A percentile compares a stretch with the other conserved stretches of the same genome.
Evolutionary conservation across 2,888 invertebrate species (phyloP).

Genomic region (Drosophila pseudotalamancana): DNA sequence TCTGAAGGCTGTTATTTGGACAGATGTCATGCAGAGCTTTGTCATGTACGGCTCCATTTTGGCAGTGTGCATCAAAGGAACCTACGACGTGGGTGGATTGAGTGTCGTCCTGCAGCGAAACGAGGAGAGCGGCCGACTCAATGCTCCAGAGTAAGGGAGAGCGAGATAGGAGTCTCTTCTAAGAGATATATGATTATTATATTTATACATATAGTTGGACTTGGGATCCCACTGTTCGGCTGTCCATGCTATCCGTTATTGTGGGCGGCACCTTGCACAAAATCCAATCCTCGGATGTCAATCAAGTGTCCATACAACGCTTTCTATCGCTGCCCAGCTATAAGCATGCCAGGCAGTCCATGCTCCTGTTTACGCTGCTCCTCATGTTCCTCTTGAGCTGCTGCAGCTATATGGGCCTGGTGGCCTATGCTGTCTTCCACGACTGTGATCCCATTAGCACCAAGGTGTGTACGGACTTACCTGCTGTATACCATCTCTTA

Average conservation of each 20-base stretch:
- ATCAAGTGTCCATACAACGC: slow-evolving; percentile 94
- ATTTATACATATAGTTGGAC: slow-evolving; percentile 89
- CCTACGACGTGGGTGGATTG: slow-evolving; percentile 89
- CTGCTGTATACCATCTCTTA: not conserved
- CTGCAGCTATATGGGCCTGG: slow-evolving; percentile 89
- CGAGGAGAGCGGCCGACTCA: slow-evolving; percentile 88
- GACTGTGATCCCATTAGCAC: slow-evolving; percentile 92
- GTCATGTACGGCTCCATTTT: slow-evolving; percentile 91
- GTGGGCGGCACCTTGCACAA: slow-evolving; percentile 91
- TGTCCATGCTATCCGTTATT: slow-evolving; percentile 90
- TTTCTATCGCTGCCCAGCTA: slow-evolving; percentile 91
- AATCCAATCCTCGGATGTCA: slow-evolving; percentile 90
- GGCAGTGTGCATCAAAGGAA: slow-evolving; percentile 90
- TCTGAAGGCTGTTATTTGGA: slow-evolving; percentile 92
- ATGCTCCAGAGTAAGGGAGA: slow-evolving; percentile 89
- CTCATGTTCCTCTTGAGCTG: slow-evolving; percentile 87
- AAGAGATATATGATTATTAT: too few relatives aligned
- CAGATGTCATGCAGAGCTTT: slow-evolving; percentile 91
- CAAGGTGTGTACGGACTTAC: slow-evolving; percentile 85
- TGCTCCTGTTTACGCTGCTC: slow-evolving; percentile 88
- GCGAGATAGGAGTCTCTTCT: too few relatives aligned
- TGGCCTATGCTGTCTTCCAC: slow-evolving; percentile 90
- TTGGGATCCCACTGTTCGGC: slow-evolving; percentile 90
- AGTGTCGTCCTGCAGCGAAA: slow-evolving; percentile 88
- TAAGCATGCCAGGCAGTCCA: slow-evolving; percentile 88